Evolutionary conservation across 2,113 vertebrate species (phyloP).

Genomic region (Scolopax mira): DNA sequence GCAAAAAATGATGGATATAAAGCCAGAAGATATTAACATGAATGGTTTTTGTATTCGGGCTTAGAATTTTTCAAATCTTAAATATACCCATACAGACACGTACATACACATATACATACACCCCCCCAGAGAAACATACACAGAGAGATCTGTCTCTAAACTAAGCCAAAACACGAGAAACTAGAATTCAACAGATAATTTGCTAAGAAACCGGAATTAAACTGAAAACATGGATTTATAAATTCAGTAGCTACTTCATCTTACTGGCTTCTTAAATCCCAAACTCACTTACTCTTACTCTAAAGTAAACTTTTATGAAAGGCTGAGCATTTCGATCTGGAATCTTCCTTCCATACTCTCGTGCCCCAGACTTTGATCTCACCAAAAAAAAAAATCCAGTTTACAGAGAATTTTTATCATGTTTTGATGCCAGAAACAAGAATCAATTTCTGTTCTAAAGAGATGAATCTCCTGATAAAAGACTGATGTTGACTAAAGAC

Average conservation of each 20-base stretch:
- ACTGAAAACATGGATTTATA: not conserved
- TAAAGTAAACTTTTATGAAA: not conserved
- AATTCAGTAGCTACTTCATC: not conserved
- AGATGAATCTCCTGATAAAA: not conserved
- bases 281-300: not conserved
- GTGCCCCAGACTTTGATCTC: not conserved
- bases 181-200: not conserved
- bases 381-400: not conserved
- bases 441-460: not conserved
- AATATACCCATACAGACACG: slow-evolving; percentile 16
- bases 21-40: slow-evolving; percentile 36
- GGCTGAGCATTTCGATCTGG: not conserved
- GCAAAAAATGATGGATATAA: slow-evolving; percentile 26
- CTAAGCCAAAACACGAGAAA: slow-evolving; percentile 17
- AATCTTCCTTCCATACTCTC: not conserved
- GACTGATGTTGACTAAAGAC: not conserved
- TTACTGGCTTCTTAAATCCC: not conserved
- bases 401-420: not conserved
- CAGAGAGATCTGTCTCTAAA: slow-evolving; percentile 18
- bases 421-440: slow-evolving; percentile 1
- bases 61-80: slow-evolving; percentile 38
- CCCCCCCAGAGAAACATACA: slow-evolving; percentile 11
- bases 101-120: slow-evolving; percentile 24
- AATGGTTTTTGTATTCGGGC: not conserved
- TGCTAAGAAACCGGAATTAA: not conserved